Percentiles rank a stretch among this genome's conserved stretches.
Evolutionary conservation across 1,140 invertebrate genomes (phyloP).

Genomic region (Drosophila eugracilis): DNA sequence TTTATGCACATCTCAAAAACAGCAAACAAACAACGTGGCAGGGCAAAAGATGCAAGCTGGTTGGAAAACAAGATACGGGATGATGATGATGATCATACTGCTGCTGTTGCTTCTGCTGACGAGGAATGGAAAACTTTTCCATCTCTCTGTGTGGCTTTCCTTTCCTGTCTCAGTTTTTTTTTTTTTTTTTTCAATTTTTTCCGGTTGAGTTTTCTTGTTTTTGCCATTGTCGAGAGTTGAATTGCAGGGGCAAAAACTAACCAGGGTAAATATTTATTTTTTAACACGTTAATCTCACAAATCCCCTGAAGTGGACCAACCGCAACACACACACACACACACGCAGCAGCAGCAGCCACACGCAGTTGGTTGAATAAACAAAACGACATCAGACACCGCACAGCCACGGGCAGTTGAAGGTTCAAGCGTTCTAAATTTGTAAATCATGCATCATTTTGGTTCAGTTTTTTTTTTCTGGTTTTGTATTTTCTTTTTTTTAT

Average conservation of each 20-base stretch:
- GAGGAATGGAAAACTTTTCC: slow-evolving; percentile 59
- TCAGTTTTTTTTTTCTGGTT: slow-evolving; percentile 14
- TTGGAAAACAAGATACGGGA: slow-evolving; percentile 53
- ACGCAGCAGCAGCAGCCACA: slow-evolving; percentile 52
- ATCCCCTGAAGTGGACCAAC: slow-evolving; percentile 71
- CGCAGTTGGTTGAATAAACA: slow-evolving; percentile 75
- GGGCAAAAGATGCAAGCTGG: slow-evolving; percentile 22
- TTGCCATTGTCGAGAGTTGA: slow-evolving; percentile 59
- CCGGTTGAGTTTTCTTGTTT: slow-evolving; percentile 56
- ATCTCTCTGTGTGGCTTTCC: slow-evolving; percentile 28
- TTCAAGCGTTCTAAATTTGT: slow-evolving; percentile 53
- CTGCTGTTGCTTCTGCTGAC: slow-evolving; percentile 13
- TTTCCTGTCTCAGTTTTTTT: slow-evolving; percentile 6
- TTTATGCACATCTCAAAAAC: slow-evolving; percentile 79
- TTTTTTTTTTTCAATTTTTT: background rate
- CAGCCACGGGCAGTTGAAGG: slow-evolving; percentile 56
- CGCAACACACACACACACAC: slow-evolving; percentile 31
- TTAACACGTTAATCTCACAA: slow-evolving; percentile 82
- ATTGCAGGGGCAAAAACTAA: slow-evolving; percentile 77
- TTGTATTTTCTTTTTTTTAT: slow-evolving; percentile 17
- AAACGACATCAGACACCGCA: slow-evolving; percentile 50
- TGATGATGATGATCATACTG: slow-evolving; percentile 14
- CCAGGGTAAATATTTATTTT: slow-evolving; percentile 82
- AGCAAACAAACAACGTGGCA: slow-evolving; percentile 64
- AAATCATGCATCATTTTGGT: slow-evolving; percentile 57